Evolutionary conservation across 2,888 invertebrate species (phyloP).

Genomic region (Baccha elongata): DNA sequence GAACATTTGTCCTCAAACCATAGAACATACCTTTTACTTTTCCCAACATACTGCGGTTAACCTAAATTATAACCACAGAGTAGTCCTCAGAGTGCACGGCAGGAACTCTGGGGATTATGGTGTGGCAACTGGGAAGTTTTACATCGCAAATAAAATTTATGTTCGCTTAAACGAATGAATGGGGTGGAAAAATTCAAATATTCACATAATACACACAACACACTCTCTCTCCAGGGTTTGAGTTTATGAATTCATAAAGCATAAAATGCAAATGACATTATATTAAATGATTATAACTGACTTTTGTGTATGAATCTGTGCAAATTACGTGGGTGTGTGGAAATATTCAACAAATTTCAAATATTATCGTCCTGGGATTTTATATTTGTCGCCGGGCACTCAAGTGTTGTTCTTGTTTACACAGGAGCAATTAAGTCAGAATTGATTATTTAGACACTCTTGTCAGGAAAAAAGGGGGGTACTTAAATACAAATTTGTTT

Average conservation of each 20-base stretch:
- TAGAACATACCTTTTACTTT: conserved; percentile 3
- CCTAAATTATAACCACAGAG: conserved; percentile 40
- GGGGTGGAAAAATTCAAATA: conserved; percentile 35
- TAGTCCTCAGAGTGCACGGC: conserved; percentile 26
- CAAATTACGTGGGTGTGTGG: not conserved
- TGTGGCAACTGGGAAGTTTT: conserved; percentile 41
- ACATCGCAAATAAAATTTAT: conserved; percentile 53
- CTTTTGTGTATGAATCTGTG: conserved; percentile 6
- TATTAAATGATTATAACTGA: conserved; percentile 5
- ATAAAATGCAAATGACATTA: conserved; percentile 34
- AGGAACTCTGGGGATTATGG: conserved; percentile 32
- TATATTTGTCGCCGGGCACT: not conserved
- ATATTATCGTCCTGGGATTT: not conserved
- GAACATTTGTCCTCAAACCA: conserved; percentile 2
- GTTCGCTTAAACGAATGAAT: conserved; percentile 48
- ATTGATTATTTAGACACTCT: too few relatives aligned
- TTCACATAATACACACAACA: not conserved
- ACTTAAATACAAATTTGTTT: too few relatives aligned
- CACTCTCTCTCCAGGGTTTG: not conserved
- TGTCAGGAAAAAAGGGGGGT: too few relatives aligned
- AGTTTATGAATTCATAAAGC: conserved; percentile 29
- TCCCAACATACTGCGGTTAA: conserved; percentile 44
- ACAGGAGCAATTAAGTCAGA: not conserved
- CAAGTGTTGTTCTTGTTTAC: not conserved
- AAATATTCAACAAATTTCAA: conserved; percentile 1